phyloP scores from a whole-genome alignment of 2,797 vertebrate genomes.

The Eleutherodactylus coqui region DNA sequence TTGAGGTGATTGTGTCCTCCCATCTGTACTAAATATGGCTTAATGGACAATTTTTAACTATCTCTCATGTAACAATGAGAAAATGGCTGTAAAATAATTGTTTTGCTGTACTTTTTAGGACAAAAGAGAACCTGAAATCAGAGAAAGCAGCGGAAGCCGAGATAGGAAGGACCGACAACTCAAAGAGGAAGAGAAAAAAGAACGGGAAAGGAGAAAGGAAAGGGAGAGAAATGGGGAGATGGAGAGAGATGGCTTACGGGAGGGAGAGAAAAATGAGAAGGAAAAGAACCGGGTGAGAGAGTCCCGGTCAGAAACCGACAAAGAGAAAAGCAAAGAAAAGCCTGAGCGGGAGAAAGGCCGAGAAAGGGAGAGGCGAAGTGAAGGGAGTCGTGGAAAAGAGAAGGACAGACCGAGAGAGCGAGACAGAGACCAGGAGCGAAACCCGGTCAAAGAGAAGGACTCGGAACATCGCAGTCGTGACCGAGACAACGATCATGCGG shows the following conservation, averaged over 20 bases:
- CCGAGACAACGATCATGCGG: neutral
- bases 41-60: no score
- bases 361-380: constrained; percentile 69
- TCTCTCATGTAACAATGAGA: no score
- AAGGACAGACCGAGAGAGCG: constrained; percentile 69
- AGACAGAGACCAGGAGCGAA: constrained; percentile 72
- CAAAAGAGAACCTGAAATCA: constrained; percentile 75
- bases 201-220: constrained; percentile 69
- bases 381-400: constrained; percentile 65
- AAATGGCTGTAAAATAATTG: neutral
- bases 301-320: constrained; percentile 66
- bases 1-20: no score
- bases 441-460: constrained; percentile 66
- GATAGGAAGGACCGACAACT: constrained; percentile 78
- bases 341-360: constrained; percentile 44
- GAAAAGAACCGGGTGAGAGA: constrained; percentile 74
- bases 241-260: constrained; percentile 64
- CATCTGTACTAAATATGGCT: no score
- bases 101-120: constrained; percentile 72
- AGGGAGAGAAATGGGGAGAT: constrained; percentile 65
- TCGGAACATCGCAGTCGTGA: constrained; percentile 38
- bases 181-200: constrained; percentile 80
- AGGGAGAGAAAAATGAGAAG: constrained; percentile 76
- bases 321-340: constrained; percentile 66
- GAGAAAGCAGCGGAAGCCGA: constrained; percentile 78